These are phyloP conservation scores for Glossophaga mutica DNA, from an alignment of 2,797 vertebrate species.

Conservation along the genomic window DNA sequence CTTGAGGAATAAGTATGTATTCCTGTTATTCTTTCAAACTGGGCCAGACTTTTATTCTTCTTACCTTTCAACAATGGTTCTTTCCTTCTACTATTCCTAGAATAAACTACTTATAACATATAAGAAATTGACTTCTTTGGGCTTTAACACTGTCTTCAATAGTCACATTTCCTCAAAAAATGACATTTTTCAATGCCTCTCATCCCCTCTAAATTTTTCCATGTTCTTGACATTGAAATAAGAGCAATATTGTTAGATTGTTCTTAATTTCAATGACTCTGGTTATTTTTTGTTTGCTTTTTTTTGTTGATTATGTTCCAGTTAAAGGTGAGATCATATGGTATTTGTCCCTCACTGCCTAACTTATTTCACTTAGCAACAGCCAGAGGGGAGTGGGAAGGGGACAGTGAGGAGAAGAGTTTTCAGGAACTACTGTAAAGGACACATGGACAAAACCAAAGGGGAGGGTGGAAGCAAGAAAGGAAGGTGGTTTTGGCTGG, in stretches of 20 bases:
- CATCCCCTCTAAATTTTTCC: neutral
- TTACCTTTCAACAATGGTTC: neutral
- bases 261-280: too few species aligned
- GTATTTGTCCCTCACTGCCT: too few species aligned
- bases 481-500: too few species aligned
- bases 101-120: neutral
- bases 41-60: neutral
- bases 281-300: too few species aligned
- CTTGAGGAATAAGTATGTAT: constrained; percentile 10
- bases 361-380: too few species aligned
- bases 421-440: too few species aligned
- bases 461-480: too few species aligned
- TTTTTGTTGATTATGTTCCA: too few species aligned
- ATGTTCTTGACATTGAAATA: neutral
- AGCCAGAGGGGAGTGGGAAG: too few species aligned
- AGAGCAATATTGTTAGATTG: neutral
- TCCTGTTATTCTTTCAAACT: constrained; percentile 21
- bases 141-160: neutral
- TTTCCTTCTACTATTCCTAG: neutral
- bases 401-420: too few species aligned
- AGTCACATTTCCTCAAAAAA: neutral
- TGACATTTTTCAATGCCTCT: neutral
- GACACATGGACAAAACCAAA: too few species aligned
- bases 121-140: neutral
- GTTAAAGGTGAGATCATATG: too few species aligned